Percentiles rank a stretch among this genome's conserved stretches.
These are phyloP conservation scores for Enchytraeus crypticus DNA, from an alignment of 2,888 invertebrate genomes.

Conservation along the genomic window DNA sequence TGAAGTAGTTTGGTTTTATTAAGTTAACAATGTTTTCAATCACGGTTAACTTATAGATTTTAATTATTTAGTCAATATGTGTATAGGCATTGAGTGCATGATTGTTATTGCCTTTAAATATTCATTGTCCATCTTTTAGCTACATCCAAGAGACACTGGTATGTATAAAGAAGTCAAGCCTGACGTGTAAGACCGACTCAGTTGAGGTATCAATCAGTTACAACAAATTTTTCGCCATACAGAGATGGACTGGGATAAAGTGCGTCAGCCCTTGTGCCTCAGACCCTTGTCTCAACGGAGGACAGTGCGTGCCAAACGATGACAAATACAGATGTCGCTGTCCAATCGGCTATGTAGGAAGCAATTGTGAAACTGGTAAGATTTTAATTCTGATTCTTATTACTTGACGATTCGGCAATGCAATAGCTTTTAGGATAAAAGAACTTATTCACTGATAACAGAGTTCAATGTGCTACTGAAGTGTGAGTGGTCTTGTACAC, in stretches of 20 bases:
- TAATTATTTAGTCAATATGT: too few relatives aligned
- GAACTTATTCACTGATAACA: too few relatives aligned
- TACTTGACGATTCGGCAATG: too few relatives aligned
- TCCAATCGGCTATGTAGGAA: neutral
- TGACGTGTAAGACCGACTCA: neutral
- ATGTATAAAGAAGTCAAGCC: neutral
- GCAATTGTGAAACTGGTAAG: constrained; percentile 6
- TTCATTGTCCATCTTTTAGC: neutral
- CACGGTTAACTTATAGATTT: too few relatives aligned
- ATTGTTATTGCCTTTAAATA: too few relatives aligned
- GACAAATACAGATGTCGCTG: constrained; percentile 2
- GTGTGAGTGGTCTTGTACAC: too few relatives aligned
- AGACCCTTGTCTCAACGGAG: constrained; percentile 2
- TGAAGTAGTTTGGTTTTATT: too few relatives aligned
- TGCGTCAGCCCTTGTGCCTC: constrained; percentile 2
- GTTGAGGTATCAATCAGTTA: neutral
- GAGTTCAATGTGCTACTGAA: too few relatives aligned
- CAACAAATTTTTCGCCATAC: neutral
- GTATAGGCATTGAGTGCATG: too few relatives aligned
- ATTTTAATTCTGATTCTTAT: too few relatives aligned
- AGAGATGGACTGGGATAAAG: neutral
- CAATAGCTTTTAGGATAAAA: too few relatives aligned
- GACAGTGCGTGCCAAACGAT: neutral
- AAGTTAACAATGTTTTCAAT: too few relatives aligned
- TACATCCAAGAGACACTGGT: neutral